Evolutionary conservation across 1,140 invertebrate genomes (phyloP).

Genomic region (Drosophila ananassae): DNA sequence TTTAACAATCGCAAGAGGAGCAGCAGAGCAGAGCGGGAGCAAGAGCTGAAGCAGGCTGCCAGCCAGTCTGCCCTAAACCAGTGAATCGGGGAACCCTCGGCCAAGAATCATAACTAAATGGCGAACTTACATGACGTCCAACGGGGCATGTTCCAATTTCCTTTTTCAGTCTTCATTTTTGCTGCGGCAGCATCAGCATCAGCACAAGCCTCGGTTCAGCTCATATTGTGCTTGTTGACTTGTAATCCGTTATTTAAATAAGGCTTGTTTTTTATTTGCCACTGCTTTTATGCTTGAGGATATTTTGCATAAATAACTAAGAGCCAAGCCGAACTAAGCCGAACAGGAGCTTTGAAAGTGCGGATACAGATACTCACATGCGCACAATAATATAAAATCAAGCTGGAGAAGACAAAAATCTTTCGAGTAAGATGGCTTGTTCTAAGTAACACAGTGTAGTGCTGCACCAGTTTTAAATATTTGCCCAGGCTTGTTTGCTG

Average conservation of each 20-base stretch:
- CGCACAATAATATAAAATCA: conserved; percentile 52
- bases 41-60: conserved; percentile 62
- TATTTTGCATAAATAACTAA: conserved; percentile 79
- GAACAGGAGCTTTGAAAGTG: conserved; percentile 27
- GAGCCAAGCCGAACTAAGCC: conserved; percentile 28
- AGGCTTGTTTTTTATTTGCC: conserved; percentile 73
- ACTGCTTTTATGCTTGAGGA: conserved; percentile 65
- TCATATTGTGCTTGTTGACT: conserved; percentile 25
- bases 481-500: conserved; percentile 26
- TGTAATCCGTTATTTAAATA: conserved; percentile 80
- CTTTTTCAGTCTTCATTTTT: conserved; percentile 23
- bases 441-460: conserved; percentile 21
- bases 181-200: conserved; percentile 31
- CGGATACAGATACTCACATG: conserved; percentile 3
- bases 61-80: conserved; percentile 66
- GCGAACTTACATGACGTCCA: conserved; percentile 36
- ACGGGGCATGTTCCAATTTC: conserved; percentile 28
- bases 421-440: conserved; percentile 33
- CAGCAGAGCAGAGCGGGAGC: background rate
- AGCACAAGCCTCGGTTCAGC: background rate
- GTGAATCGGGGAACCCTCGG: conserved; percentile 42
- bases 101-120: conserved; percentile 52
- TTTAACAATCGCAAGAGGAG: conserved; percentile 11
- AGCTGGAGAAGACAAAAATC: conserved; percentile 29
- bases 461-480: conserved; percentile 43